phyloP scores from a whole-genome alignment of 1,140 invertebrate genomes.

The Drosophila littoralis region DNA sequence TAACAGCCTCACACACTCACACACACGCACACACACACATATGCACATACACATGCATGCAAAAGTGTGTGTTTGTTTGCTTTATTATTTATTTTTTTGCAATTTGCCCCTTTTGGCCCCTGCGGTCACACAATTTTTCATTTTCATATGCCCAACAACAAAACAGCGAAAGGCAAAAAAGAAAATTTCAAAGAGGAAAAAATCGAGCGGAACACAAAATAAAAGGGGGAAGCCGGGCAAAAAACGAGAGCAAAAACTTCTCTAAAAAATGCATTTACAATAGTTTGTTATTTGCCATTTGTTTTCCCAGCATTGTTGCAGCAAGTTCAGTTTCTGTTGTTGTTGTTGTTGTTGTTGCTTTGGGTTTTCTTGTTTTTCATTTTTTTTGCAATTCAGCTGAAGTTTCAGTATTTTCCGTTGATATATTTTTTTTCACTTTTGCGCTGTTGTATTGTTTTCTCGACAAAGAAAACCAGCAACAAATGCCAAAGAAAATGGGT shows the following conservation, averaged over 20 bases:
- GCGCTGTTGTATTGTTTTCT: conserved; percentile 62
- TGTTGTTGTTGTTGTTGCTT: not conserved
- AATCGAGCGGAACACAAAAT: conserved; percentile 13
- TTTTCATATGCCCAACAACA: conserved; percentile 71
- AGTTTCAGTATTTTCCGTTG: conserved; percentile 13
- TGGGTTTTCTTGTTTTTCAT: conserved; percentile 12
- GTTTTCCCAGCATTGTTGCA: conserved; percentile 13
- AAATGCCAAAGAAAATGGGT: conserved; percentile 61
- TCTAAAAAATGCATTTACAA: conserved; percentile 72
- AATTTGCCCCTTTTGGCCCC: conserved; percentile 68
- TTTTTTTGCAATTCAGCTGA: conserved; percentile 19
- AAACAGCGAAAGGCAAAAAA: conserved; percentile 32
- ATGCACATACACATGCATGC: not conserved
- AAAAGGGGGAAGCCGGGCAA: not conserved
- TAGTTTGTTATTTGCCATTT: conserved; percentile 66
- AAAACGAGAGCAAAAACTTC: conserved; percentile 13
- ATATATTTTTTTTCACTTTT: conserved; percentile 15
- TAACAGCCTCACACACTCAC: not conserved
- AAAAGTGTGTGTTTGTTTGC: not conserved
- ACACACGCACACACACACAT: not conserved
- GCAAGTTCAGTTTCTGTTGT: conserved; percentile 23
- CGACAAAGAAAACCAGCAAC: conserved; percentile 74
- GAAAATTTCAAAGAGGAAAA: conserved; percentile 1
- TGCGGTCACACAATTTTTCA: conserved; percentile 78
- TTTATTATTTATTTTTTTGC: conserved; percentile 50